Base-by-base conservation (phyloP, 1,140 invertebrate genomes). In the Heliconius eleuchia region DNA sequence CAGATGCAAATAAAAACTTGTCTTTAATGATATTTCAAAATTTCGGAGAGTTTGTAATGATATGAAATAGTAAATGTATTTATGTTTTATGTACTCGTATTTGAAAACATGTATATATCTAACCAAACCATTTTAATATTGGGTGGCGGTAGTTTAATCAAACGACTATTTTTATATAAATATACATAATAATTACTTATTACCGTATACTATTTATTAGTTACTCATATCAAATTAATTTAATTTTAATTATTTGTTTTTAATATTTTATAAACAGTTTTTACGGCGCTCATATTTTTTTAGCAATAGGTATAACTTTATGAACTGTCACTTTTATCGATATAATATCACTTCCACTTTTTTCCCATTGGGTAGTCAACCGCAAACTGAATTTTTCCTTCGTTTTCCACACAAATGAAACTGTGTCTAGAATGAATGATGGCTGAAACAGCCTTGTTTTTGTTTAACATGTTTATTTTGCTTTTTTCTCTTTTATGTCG, bases 391-490 rank as follows among this genome's bases (percentile, higher is more conserved):
- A 52, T 46, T 70, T 66, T 66, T 74, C 72, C 55, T 71, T 55
- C 4, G 71, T 9, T 71, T 81, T 81, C 60, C 76, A 78, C 78
- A 74, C 78, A 79, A 66, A n/a, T 73, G 46, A 76, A 72, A 80
- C 76, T 27, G 19, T 71, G 74, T 52, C 39, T 42, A 71, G 42
- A 76, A 76, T 80, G 79, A 80, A 19, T 80, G 74, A 80, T 80
- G 74, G 52, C 37, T 81, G 76, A 37, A 81, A 78, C 72, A 80
- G 72, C 79, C 79, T 80, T 76, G 78, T 30, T 72, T 55, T 76
- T 80, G 72, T 77, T 66, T 42, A 50, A 60, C 18, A 39, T 78
- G 78, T 66, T 81, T 81, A 77, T 77, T 80, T 77, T 27, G 13
- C 72, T 42, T 74, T 80, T 74, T 73, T 50, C 42, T 77, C 70